Conservation (phyloP, 2,113 vertebrate genomes). For the Pithys albifrons region DNA sequence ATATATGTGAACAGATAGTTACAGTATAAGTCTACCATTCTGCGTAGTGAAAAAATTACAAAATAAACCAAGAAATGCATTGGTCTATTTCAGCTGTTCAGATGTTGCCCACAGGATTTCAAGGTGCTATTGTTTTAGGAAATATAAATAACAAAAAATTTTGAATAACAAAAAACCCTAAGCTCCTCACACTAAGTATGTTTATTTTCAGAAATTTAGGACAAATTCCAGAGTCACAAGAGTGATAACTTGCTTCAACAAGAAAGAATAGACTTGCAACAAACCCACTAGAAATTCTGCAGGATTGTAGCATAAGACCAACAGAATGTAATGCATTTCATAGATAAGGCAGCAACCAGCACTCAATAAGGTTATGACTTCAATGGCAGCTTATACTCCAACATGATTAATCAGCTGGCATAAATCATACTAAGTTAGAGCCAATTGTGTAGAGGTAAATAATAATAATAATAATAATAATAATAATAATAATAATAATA, state of each 20-base stretch:
- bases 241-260: neutral
- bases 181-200: neutral
- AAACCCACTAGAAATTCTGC: neutral
- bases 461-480: too few relatives aligned
- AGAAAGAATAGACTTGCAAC: neutral
- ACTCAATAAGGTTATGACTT: neutral
- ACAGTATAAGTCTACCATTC: neutral
- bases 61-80: neutral
- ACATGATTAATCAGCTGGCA: neutral
- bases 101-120: neutral
- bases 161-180: accelerated
- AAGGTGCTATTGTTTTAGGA: neutral
- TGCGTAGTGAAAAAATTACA: neutral
- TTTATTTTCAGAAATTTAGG: neutral
- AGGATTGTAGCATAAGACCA: neutral
- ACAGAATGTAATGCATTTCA: neutral
- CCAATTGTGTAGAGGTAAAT: neutral
- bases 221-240: neutral
- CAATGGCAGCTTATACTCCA: neutral
- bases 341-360: neutral
- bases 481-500: too few relatives aligned
- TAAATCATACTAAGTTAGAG: neutral
- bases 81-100: neutral
- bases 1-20: neutral
- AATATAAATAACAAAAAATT: neutral